Evolutionary conservation across 2,113 vertebrate species (phyloP), one percentile per base, ranked within the genome.

Genomic region (Crotalus helleri): DNA sequence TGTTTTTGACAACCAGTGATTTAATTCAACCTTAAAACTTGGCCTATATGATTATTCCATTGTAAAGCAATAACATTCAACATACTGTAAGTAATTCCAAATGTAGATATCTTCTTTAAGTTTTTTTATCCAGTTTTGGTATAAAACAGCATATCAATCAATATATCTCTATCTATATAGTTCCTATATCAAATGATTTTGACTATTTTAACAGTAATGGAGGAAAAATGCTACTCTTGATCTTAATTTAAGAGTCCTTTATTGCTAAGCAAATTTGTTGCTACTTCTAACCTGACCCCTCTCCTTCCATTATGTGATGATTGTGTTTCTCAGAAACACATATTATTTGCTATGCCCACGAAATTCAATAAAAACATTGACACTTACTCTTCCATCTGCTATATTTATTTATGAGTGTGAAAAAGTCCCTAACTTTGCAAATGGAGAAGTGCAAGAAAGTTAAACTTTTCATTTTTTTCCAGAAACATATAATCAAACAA

Each of bases 361-460:
- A 96, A 96, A 95, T 95, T 95, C 94, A 97, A 96, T 26, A 95
- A 95, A 95, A 93, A 94, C 74, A 92, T 93, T 94, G 92, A 96
- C 96, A 96, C 58, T 85, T 95, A 91, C 91, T 94, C 93, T 95
- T 95, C 85, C 89, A 95, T 93, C 92, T 96, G 95, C 94, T 96
- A 95, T 95, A 92, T 94, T 51, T 96, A 95, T 95, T 95, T 92
- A 94, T 33, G 94, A 95, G 88, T 87, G 85, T 57, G 59, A 95
- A 93, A 97, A 95, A 96, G 94, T 59, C 8, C 91, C 93, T 95
- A 96, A 94, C 96, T 95, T 94, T 81, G 69, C 90, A 74, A 59
- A 92, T 91, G 90, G 88, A 94, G 15, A 91, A 81, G 95, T 96
- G 92, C 64, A 94, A 95, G 53, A 92, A 91, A 94, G 93, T 94